Percentiles rank a stretch among this genome's conserved stretches.
phyloP scores from a whole-genome alignment of 2,888 invertebrate genomes.

The Xanthorhoe spadicearia region DNA sequence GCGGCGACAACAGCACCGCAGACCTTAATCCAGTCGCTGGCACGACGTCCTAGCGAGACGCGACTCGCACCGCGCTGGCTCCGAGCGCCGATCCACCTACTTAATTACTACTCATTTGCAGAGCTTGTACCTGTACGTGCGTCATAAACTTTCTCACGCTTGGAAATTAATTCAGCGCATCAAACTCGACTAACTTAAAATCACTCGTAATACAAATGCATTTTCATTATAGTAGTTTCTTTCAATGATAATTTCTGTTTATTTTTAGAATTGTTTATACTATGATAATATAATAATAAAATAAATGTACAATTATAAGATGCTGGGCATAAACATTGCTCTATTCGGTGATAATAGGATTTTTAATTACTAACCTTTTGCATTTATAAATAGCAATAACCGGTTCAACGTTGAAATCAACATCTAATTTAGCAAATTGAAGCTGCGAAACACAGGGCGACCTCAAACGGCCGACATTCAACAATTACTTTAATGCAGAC shows the following conservation, averaged over 20 bases:
- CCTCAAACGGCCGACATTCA: constrained; percentile 57
- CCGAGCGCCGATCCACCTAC: constrained; percentile 67
- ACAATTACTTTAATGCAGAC: constrained; percentile 72
- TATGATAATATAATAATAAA: neutral
- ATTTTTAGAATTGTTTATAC: neutral
- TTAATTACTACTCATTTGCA: constrained; percentile 82
- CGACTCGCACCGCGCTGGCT: constrained; percentile 44
- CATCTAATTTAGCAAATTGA: constrained; percentile 71
- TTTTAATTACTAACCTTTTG: constrained; percentile 50
- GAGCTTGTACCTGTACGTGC: constrained; percentile 73
- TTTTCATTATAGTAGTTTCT: constrained; percentile 20
- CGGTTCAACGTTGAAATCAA: constrained; percentile 52
- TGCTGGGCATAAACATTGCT: neutral
- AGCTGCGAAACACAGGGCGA: constrained; percentile 58
- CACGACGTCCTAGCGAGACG: constrained; percentile 59
- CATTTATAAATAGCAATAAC: constrained; percentile 55
- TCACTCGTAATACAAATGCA: constrained; percentile 42
- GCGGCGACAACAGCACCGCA: constrained; percentile 69
- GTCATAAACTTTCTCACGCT: constrained; percentile 72
- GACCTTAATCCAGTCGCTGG: constrained; percentile 75
- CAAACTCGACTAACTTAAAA: constrained; percentile 52
- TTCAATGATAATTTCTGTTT: neutral
- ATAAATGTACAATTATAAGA: neutral
- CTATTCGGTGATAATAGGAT: constrained; percentile 38
- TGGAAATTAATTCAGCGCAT: constrained; percentile 68